Base-by-base conservation (phyloP, 2,888 invertebrate genomes). In the Ichneumon xanthorius region DNA sequence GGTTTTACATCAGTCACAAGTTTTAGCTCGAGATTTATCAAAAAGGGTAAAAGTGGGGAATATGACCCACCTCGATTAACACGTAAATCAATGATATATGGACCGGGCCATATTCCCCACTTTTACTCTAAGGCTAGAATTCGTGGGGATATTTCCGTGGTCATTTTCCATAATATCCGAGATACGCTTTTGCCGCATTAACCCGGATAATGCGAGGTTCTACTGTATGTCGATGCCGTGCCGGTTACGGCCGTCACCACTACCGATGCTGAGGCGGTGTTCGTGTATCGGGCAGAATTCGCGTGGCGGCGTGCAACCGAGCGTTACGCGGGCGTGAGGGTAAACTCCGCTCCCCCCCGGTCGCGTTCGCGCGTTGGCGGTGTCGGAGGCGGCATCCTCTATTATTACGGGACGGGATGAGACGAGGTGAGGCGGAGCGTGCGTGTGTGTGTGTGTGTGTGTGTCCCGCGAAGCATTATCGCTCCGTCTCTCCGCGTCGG, bases 381-480 rank as follows among this genome's bases (percentile, higher is more conserved):
- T 67, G 80, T 68, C 71, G 79, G 50, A 55, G 68, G 71, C 76
- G 80, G 77, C 79, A 63, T 85, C 83, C 85, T 86, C 88, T 88
- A 86, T 88, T 88, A 88, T 88, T 88, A 88, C 88, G 82, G 86
- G 80, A 88, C 84, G 79, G 76, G 79, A 83, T 63, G 83, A 75
- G 71, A 76, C 45, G 80, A 73, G 63, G 53, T 40, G 55, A 75
- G 45, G 45, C 22, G 19, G 48, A 19, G 26, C 61, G 70, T 61
- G 61, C 22, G n/a, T 45, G 19, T 22, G 48, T 48, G 48, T 45
- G 48, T 48, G 48, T 45, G 14, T 45, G 19, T 16, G 45, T 68
- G 14, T 26, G 67, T 50, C 9, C 3, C 37, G 40, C 65, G 61
- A 30, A 58, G 63, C 40, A 40, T 16, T 14, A 9, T 33, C 30